phyloP scores from a whole-genome alignment of 1,140 invertebrate species.

The Megalonaias nervosa region DNA sequence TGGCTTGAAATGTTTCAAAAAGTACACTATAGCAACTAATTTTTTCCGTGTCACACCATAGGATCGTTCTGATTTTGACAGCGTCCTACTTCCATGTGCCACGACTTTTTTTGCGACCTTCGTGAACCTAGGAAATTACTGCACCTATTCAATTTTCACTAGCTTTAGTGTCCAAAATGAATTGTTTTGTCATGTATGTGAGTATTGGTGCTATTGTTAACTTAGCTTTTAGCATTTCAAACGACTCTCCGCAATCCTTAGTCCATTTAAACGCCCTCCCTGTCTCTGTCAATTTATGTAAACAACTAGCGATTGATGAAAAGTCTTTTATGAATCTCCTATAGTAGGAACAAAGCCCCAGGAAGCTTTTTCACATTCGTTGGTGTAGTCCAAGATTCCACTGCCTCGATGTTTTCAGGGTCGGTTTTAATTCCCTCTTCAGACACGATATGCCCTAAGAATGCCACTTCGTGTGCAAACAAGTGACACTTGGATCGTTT shows the following conservation, averaged over 20 bases:
- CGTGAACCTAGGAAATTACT: slow-evolving; percentile 58
- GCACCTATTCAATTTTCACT: slow-evolving; percentile 45
- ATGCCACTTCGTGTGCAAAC: slow-evolving; percentile 29
- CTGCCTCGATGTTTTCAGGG: slow-evolving; percentile 17
- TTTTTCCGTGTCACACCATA: slow-evolving; percentile 27
- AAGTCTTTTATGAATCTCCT: slow-evolving; percentile 64
- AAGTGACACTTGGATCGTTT: slow-evolving; percentile 37
- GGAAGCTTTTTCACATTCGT: slow-evolving; percentile 61
- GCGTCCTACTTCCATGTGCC: slow-evolving; percentile 70
- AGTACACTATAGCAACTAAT: slow-evolving; percentile 33
- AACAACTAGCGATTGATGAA: slow-evolving; percentile 56
- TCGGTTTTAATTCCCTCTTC: slow-evolving; percentile 29
- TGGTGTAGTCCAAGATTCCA: slow-evolving; percentile 36
- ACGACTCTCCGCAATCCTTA: slow-evolving; percentile 34
- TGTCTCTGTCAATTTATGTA: slow-evolving; percentile 21
- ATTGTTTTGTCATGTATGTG: slow-evolving; percentile 36
- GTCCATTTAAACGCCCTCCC: slow-evolving; percentile 25
- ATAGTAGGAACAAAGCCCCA: slow-evolving; percentile 71
- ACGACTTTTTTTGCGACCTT: slow-evolving; percentile 63
- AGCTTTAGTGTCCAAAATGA: slow-evolving; percentile 51
- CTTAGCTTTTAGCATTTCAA: slow-evolving; percentile 41
- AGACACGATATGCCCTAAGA: slow-evolving; percentile 36
- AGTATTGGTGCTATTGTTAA: slow-evolving; percentile 43
- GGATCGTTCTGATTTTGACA: slow-evolving; percentile 46
- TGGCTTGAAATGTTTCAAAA: slow-evolving; percentile 27